phyloP scores from a whole-genome alignment of 2,113 vertebrate species.

The Oncorhynchus gorbuscha region DNA sequence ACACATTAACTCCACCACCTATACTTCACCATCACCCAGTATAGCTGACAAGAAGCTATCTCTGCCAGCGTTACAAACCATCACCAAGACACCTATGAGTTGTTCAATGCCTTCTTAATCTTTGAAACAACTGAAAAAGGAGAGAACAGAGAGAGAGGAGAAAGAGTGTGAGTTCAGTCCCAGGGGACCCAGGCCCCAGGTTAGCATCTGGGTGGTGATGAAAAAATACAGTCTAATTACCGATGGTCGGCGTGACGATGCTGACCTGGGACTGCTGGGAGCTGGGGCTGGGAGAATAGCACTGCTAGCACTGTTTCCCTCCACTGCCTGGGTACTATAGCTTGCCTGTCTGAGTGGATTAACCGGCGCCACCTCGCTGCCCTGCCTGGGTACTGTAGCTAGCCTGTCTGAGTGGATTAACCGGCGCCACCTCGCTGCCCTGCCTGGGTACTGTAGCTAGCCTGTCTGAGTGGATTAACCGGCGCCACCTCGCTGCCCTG shows the following conservation, averaged over 20 bases:
- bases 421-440: background rate
- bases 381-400: slow-evolving; percentile 3
- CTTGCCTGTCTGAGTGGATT: slow-evolving; percentile 15
- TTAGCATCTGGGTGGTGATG: slow-evolving; percentile 45
- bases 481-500: background rate
- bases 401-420: slow-evolving; percentile 14
- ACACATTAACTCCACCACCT: background rate
- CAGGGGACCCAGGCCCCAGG: slow-evolving; percentile 18
- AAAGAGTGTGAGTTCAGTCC: slow-evolving; percentile 9
- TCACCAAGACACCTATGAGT: no score
- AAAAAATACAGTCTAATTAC: slow-evolving; percentile 46
- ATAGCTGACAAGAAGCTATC: no score
- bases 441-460: slow-evolving; percentile 6
- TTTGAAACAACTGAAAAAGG: background rate
- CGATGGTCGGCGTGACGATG: background rate
- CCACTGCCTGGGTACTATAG: background rate
- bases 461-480: slow-evolving; percentile 10
- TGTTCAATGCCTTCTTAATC: no score
- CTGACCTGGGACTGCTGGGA: background rate
- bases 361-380: no score
- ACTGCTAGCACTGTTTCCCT: background rate
- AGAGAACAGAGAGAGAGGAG: slow-evolving; percentile 3
- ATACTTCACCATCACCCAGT: background rate
- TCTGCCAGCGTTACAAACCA: no score
- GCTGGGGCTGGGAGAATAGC: slow-evolving; percentile 1